phyloP scores from a whole-genome alignment of 1,140 invertebrate genomes.

The Drosophila seguyi region DNA sequence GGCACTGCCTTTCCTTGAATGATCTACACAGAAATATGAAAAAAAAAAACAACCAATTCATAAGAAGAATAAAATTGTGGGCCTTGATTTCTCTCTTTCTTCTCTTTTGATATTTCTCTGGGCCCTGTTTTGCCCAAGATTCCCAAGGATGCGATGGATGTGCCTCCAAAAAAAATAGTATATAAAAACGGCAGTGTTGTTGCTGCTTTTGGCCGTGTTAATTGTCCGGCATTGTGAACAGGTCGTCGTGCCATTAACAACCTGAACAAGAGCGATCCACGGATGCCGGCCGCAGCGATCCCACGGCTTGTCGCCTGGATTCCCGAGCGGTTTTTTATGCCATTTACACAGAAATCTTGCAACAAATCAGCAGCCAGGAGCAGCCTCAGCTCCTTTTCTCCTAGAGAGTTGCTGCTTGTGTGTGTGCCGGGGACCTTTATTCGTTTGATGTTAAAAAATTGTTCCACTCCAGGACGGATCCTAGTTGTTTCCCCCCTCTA shows the following conservation, averaged over 20 bases:
- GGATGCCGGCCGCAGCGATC: conserved; percentile 49
- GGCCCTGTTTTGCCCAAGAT: conserved; percentile 65
- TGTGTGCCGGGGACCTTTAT: conserved; percentile 62
- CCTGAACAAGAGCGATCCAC: conserved; percentile 58
- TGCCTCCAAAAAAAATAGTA: conserved; percentile 29
- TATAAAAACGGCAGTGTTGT: conserved; percentile 3
- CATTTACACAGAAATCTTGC: conserved; percentile 83
- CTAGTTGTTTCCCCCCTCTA: conserved; percentile 39
- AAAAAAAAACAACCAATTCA: conserved; percentile 47
- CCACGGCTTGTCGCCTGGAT: conserved; percentile 74
- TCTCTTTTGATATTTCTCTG: conserved; percentile 16
- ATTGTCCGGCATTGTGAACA: conserved; percentile 61
- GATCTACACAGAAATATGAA: conserved; percentile 65
- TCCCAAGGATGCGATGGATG: conserved; percentile 68
- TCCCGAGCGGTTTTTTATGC: conserved; percentile 70
- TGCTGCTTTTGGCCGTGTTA: conserved; percentile 68
- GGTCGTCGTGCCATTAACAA: conserved; percentile 70
- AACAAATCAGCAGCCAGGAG: conserved; percentile 73
- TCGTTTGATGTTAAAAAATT: conserved; percentile 78
- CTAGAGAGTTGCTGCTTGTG: conserved; percentile 18
- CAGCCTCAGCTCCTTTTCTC: conserved; percentile 63
- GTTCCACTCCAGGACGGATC: conserved; percentile 29
- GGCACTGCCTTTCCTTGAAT: conserved; percentile 53
- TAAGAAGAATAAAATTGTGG: conserved; percentile 58
- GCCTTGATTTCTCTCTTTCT: conserved; percentile 45